A percentile compares a stretch with the other conserved stretches of the same genome.
Evolutionary conservation across 92 coral and sea anemone species (phyloP).

Genomic region (Virgularia gustaviana): DNA sequence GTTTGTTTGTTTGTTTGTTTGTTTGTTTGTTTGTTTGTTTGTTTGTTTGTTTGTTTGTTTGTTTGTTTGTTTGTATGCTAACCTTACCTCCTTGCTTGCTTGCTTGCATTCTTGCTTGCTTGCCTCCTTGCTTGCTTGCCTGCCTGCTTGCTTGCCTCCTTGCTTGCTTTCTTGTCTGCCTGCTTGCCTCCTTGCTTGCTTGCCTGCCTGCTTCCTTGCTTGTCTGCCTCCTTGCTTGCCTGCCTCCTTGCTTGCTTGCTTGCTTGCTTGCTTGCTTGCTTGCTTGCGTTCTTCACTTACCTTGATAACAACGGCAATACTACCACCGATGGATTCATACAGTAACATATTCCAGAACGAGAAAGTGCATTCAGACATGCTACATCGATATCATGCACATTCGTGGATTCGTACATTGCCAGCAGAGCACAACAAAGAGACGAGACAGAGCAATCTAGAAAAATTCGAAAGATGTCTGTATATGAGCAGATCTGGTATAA

Average conservation of each 20-base stretch:
- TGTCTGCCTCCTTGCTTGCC: too few relatives aligned
- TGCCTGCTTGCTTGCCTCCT: too few relatives aligned
- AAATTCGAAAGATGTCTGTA: neutral
- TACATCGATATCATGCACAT: constrained; percentile 24
- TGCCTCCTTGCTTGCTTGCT: too few relatives aligned
- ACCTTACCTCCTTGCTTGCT: too few relatives aligned
- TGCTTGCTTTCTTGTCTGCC: neutral
- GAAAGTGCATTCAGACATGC: constrained; percentile 26
- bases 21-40: too few relatives aligned
- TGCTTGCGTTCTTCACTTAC: neutral
- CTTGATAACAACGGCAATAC: neutral
- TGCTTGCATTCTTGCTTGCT: too few relatives aligned
- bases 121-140: too few relatives aligned
- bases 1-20: too few relatives aligned
- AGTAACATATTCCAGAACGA: constrained; percentile 21
- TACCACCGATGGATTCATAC: constrained; percentile 4
- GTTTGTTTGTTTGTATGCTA: too few relatives aligned
- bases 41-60: too few relatives aligned
- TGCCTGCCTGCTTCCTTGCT: too few relatives aligned
- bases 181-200: neutral
- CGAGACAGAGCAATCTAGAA: constrained; percentile 18
- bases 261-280: neutral
- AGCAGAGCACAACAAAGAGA: constrained; percentile 14
- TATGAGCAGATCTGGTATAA: neutral
- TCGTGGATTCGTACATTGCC: constrained; percentile 1